Base-by-base conservation (phyloP, 2,113 vertebrate species). In the Thymallus thymallus region DNA sequence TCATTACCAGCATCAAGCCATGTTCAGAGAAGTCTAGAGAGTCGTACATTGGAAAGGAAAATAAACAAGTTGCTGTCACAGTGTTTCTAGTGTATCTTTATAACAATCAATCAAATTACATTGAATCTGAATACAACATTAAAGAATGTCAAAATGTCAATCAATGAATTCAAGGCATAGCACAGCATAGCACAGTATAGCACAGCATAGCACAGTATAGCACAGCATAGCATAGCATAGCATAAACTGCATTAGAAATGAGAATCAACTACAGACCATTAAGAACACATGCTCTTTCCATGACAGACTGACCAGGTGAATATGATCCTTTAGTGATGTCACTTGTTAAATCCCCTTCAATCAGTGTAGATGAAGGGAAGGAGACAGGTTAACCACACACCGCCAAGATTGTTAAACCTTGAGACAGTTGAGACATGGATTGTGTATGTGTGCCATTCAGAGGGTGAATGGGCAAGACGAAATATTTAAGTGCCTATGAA, bases 1-100 rank as follows among this genome's bases (percentile, higher is more conserved):
- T 93, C 87, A 92, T 92, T 91, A 91, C 84, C 78, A 56, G 75
- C 76, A 80, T 86, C 64, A 82, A 89, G 88, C 87, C 86, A 83
- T 76, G 79, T 84, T 77, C 73, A 51, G 14, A 5, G 48, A 3
- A 51, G 16, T 4, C 48, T 18, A 51, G 82, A 76, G 80, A 69
- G 78, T 80, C 75, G 77, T 74, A 80, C 73, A 78, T 30, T 48
- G 70, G 60, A 84, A 78, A 86, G 68, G 81, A 85, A 82, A 86
- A 87, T 78, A 84, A 71, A 64, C 62, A 63, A 67, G 64, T 51
- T 35, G 60, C 71, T 67, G 70, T 77, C 60, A 58, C 76, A 14
- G 45, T 69, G 41, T 48, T 69, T 69, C 69, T 77, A 73, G 65
- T 73, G 62, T 83, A 77, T 78, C 51, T 87, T 84, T 88, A 85